These are phyloP conservation scores for Tenthredo scrophulariae DNA, from an alignment of 2,888 invertebrate genomes.

Conservation along the genomic window DNA sequence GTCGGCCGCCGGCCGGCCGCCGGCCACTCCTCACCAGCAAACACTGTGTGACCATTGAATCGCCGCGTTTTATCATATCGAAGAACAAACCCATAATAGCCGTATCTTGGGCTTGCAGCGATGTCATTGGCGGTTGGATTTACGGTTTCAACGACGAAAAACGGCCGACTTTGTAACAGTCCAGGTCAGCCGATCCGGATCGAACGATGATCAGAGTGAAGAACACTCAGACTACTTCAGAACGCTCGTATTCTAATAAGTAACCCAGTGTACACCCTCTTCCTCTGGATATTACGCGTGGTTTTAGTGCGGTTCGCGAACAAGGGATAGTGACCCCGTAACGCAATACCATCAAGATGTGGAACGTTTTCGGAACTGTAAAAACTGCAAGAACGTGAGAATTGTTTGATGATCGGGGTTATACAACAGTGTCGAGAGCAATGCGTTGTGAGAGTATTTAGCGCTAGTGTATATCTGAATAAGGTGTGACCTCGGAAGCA, in stretches of 20 bases:
- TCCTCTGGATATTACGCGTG: background rate
- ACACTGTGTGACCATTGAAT: conserved; percentile 5
- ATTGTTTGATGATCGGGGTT: background rate
- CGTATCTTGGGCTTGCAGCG: background rate
- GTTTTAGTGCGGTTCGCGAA: conserved; percentile 10
- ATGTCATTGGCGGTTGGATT: conserved; percentile 17
- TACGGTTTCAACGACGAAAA: background rate
- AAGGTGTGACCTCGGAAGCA: conserved; percentile 15
- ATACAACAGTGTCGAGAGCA: background rate
- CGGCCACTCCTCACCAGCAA: conserved; percentile 71
- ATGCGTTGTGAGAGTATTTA: conserved; percentile 9
- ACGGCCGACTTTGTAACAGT: background rate
- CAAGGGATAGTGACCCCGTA: background rate
- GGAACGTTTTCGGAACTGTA: conserved; percentile 5
- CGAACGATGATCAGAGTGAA: conserved; percentile 15
- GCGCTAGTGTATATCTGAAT: background rate
- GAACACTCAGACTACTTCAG: background rate
- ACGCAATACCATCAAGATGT: conserved; percentile 11
- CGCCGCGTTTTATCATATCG: background rate
- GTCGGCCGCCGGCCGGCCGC: conserved; percentile 78
- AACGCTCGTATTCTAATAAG: background rate
- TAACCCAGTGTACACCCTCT: background rate
- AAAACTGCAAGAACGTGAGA: background rate
- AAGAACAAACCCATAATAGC: background rate
- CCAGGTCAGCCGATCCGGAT: background rate